Evolutionary conservation across 2,797 vertebrate genomes (phyloP).

Genomic region (Anguilla pacifica): DNA sequence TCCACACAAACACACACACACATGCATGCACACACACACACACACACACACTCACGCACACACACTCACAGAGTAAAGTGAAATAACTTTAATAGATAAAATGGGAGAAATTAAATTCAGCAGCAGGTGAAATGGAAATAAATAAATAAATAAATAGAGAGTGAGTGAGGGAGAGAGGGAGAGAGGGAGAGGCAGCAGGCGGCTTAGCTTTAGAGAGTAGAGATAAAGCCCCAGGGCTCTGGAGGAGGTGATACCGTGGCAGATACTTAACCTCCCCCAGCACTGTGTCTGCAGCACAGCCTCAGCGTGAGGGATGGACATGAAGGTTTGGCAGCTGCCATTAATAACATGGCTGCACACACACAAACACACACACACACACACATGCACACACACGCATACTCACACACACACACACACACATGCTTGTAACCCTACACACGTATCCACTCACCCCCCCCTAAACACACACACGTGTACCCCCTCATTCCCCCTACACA

Average conservation of each 20-base stretch:
- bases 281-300: slow-evolving; percentile 4
- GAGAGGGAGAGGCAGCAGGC: slow-evolving; percentile 7
- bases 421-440: too few species aligned
- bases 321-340: not conserved
- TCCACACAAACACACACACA: not conserved
- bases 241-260: not conserved
- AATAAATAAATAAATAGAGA: slow-evolving; percentile 19
- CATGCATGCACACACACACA: not conserved
- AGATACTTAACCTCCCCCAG: slow-evolving; percentile 23
- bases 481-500: not conserved
- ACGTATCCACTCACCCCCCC: not conserved
- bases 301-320: slow-evolving; percentile 9
- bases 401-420: not conserved
- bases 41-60: not conserved
- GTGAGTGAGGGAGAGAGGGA: not conserved
- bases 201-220: slow-evolving; percentile 5
- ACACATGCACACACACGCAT: not conserved
- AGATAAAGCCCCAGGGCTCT: slow-evolving; percentile 18
- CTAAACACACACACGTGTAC: not conserved
- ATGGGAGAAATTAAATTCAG: slow-evolving; percentile 25
- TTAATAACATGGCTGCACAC: not conserved
- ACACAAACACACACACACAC: not conserved
- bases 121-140: slow-evolving; percentile 22
- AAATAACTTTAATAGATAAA: slow-evolving; percentile 26
- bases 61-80: slow-evolving; percentile 19